Evolutionary conservation across 92 coral and sea anemone species (phyloP).

Genomic region (Heteractis magnifica): DNA sequence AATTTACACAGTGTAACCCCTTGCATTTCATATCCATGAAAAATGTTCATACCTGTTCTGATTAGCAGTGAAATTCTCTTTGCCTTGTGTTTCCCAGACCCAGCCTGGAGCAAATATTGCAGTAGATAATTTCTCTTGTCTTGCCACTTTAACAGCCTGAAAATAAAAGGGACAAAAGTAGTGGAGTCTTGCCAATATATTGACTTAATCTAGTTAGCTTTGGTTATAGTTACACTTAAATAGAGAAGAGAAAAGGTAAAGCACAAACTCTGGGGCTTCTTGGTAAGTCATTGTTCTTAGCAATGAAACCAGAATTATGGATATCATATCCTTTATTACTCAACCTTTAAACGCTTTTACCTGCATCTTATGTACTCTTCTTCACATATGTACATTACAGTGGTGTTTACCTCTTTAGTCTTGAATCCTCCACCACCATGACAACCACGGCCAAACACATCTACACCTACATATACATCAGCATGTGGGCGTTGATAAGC

Average conservation of each 20-base stretch:
- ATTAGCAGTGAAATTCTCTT: slow-evolving; percentile 63
- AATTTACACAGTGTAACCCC: no score
- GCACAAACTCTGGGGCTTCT: not conserved
- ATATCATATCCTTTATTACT: no score
- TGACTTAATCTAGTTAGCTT: no score
- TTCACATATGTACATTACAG: no score
- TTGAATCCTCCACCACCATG: slow-evolving; percentile 98
- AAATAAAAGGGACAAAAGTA: not conserved
- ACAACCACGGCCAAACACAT: slow-evolving; percentile 98
- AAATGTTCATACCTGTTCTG: slow-evolving; percentile 71
- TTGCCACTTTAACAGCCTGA: slow-evolving; percentile 86
- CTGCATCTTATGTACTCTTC: no score
- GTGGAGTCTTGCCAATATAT: not conserved
- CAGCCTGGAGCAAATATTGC: slow-evolving; percentile 99
- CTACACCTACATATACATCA: slow-evolving; percentile 97
- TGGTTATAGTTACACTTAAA: no score
- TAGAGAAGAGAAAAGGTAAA: not conserved
- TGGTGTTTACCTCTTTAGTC: slow-evolving; percentile 63
- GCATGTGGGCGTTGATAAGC: slow-evolving; percentile 43
- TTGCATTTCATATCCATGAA: not conserved
- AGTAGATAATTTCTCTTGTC: slow-evolving; percentile 78
- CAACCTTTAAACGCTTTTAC: not conserved
- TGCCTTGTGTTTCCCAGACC: slow-evolving; percentile 87
- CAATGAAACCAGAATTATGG: not conserved
- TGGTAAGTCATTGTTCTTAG: not conserved